A percentile compares a stretch with the other conserved stretches of the same genome.
Conservation (phyloP, 2,797 vertebrate species). For the Hypotaenidia philippensis region DNA sequence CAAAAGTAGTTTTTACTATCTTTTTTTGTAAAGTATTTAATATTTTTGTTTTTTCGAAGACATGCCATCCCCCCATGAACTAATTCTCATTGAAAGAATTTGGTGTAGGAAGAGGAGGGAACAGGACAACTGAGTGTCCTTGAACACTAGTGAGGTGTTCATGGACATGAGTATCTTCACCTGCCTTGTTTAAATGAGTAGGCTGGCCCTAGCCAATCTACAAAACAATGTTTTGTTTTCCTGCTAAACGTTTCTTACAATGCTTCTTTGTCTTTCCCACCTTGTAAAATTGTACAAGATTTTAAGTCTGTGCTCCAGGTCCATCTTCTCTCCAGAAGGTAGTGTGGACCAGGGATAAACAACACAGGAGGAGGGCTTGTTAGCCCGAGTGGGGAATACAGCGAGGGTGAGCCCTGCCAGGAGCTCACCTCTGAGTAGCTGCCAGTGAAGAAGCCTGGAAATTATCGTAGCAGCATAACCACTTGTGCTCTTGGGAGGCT, state of each 20-base stretch:
- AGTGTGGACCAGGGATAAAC: background rate
- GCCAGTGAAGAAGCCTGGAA: slow-evolving; percentile 12
- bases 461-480: background rate
- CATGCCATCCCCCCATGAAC: too few species aligned
- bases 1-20: background rate
- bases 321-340: background rate
- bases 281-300: background rate
- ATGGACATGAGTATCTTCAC: background rate
- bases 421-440: slow-evolving; percentile 29
- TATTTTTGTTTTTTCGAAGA: too few species aligned
- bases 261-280: background rate
- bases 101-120: background rate
- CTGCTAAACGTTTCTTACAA: background rate
- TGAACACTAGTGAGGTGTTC: background rate
- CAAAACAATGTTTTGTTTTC: background rate
- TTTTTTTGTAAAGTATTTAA: background rate
- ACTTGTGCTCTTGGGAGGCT: background rate
- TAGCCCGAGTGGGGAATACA: background rate
- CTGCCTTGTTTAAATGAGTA: background rate
- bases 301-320: background rate
- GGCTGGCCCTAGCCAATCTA: background rate
- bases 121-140: background rate
- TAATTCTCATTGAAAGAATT: background rate
- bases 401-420: background rate
- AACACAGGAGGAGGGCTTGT: background rate